Base-by-base conservation (phyloP, 1,140 invertebrate genomes). In the Andrena cerasifolii region DNA sequence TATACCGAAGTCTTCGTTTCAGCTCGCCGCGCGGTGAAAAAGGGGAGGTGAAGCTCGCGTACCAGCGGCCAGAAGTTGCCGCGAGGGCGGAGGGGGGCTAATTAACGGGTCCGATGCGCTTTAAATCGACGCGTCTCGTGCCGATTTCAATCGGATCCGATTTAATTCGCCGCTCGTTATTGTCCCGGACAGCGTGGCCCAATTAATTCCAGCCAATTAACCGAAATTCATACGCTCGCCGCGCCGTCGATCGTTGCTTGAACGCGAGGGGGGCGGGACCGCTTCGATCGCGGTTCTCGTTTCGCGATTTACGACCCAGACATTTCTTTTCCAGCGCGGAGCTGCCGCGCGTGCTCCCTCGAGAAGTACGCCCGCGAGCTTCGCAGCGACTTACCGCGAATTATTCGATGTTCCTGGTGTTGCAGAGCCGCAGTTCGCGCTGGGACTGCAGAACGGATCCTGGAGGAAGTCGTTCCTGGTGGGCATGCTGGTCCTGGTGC, bases 381-480 rank as follows among this genome's bases (percentile, higher is more conserved):
- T n/a, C n/a, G n/a, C n/a, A n/a, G n/a, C n/a, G n/a, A n/a, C n/a
- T n/a, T n/a, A n/a, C n/a, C n/a, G n/a, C n/a, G n/a, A 18, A n/a
- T 36, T 45, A 5, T 33, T 24, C 18, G 45, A 59, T 26, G 0
- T 80, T 80, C 77, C 80, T n/a, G n/a, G n/a, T n/a, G n/a, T 87
- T 82, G 6, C 89, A 92, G 91, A 92, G 51, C 86, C 88, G n/a
- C 88, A 90, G 70, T 91, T 91, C 72, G 82, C 79, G 12, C 43
- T 90, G 47, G 89, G 87, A 56, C 75, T 91, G n/a, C 88, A 88
- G 33, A 90, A 88, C 59, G 90, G 88, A 43, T 92, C 90, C 1
- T 92, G 91, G 90, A 87, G 90, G 51, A 91, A 88, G 67, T 87
- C 90, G 14, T 81, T 93, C 33, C 67, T 93, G 47, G 72, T 92